phyloP scores from a whole-genome alignment of 2,113 vertebrate species.

The Boulengeromyrus knoepffleri region DNA sequence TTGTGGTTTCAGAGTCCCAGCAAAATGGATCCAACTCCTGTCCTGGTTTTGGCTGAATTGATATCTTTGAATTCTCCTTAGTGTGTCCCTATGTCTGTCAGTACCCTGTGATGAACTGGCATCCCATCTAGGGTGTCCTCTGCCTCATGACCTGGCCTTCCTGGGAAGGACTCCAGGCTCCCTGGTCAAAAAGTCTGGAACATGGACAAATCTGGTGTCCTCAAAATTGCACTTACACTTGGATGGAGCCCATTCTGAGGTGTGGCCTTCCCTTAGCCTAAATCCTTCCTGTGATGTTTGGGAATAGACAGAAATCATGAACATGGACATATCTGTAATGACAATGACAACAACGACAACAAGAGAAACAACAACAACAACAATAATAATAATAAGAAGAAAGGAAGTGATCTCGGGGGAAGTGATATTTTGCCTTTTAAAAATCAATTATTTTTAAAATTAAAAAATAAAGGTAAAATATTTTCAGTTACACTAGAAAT shows the following conservation, averaged over 20 bases:
- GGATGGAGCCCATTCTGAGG: neutral
- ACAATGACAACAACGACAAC: neutral
- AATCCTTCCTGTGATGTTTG: neutral
- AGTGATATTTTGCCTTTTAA: neutral
- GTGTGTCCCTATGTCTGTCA: neutral
- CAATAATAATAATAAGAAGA: neutral
- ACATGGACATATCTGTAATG: neutral
- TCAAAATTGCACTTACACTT: neutral
- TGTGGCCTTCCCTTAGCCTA: neutral
- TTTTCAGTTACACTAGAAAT: neutral
- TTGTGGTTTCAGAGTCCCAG: neutral
- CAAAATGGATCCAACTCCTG: neutral
- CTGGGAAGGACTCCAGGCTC: neutral
- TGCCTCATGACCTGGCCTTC: neutral
- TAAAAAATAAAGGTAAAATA: neutral
- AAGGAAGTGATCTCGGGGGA: neutral
- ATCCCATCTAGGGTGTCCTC: neutral
- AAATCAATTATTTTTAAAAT: neutral
- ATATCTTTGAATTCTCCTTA: neutral
- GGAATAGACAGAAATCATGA: neutral
- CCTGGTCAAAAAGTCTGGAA: neutral
- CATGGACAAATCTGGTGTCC: neutral
- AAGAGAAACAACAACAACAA: neutral
- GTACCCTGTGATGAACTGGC: neutral
- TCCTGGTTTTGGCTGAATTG: neutral